Evolutionary conservation across 2,797 vertebrate genomes (phyloP).

Genomic region (Ctenochaetus hawaiiensis): DNA sequence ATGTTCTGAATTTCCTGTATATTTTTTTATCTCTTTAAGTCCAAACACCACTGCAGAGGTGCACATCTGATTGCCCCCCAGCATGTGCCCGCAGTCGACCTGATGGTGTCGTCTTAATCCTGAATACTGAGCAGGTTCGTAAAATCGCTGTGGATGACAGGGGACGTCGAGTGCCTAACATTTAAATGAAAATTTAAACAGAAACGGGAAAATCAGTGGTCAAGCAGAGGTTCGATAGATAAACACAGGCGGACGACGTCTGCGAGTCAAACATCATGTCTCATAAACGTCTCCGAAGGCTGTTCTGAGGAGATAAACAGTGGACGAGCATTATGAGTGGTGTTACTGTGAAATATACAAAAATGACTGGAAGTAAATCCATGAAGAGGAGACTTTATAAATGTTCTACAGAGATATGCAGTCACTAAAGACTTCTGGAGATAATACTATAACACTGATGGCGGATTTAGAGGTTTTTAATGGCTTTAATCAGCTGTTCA

Average conservation of each 20-base stretch:
- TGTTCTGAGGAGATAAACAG: slow-evolving; percentile 18
- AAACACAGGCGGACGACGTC: slow-evolving; percentile 17
- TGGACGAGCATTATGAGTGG: background rate
- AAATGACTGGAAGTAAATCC: slow-evolving; percentile 1
- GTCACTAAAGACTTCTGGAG: background rate
- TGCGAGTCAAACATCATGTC: slow-evolving; percentile 5
- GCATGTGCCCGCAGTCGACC: background rate
- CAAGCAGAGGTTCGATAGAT: slow-evolving; percentile 21
- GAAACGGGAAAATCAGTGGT: slow-evolving; percentile 8
- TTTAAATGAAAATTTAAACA: slow-evolving; percentile 43
- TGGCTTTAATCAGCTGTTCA: slow-evolving; percentile 3
- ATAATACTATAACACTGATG: background rate
- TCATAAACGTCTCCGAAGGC: slow-evolving; percentile 3
- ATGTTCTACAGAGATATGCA: background rate
- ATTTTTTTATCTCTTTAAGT: slow-evolving; percentile 5
- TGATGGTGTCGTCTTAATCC: background rate
- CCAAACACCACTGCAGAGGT: background rate
- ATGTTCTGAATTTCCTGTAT: no score
- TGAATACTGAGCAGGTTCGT: slow-evolving; percentile 12
- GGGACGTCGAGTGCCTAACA: background rate
- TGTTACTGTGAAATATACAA: background rate
- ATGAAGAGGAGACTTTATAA: background rate
- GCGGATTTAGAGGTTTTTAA: slow-evolving; percentile 18
- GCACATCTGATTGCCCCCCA: background rate
- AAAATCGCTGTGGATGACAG: slow-evolving; percentile 12